Evolutionary conservation across 2,797 vertebrate genomes (phyloP).

Genomic region (Hylomyscus alleni): DNA sequence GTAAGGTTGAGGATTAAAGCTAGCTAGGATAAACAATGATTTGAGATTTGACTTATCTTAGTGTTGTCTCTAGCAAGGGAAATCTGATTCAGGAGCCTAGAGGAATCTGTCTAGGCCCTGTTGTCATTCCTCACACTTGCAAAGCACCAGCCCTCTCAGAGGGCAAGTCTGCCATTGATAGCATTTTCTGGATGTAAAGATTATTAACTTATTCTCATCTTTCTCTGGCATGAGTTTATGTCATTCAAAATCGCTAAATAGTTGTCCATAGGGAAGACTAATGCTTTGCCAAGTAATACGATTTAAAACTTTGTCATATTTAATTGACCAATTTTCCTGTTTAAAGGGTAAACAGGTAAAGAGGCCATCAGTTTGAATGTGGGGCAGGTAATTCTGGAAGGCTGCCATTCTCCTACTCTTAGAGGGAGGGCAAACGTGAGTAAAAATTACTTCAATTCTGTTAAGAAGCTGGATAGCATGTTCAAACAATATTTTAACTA

Average conservation of each 20-base stretch:
- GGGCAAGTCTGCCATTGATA: not conserved
- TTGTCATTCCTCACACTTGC: not conserved
- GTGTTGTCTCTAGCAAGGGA: constrained; percentile 78
- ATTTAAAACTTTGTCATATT: constrained; percentile 23
- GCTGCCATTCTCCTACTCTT: not conserved
- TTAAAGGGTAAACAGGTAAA: not conserved
- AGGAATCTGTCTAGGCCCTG: not conserved
- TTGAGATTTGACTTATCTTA: constrained; percentile 12
- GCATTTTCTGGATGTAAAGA: not conserved
- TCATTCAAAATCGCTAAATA: constrained; percentile 2
- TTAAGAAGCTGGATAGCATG: not conserved
- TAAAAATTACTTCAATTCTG: not conserved
- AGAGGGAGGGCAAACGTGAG: not conserved
- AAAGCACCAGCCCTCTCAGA: not conserved
- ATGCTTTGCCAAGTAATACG: constrained; percentile 12
- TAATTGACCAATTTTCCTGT: not conserved
- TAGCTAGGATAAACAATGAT: not conserved
- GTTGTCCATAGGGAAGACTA: constrained; percentile 1
- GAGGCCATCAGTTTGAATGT: not conserved
- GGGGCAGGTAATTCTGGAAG: too few relatives aligned
- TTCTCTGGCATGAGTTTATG: not conserved
- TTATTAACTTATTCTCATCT: not conserved
- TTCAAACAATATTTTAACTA: not conserved
- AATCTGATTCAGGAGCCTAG: constrained; percentile 67
- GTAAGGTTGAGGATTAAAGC: not conserved